phyloP scores from a whole-genome alignment of 2,113 vertebrate genomes.

The Helogale parvula region DNA sequence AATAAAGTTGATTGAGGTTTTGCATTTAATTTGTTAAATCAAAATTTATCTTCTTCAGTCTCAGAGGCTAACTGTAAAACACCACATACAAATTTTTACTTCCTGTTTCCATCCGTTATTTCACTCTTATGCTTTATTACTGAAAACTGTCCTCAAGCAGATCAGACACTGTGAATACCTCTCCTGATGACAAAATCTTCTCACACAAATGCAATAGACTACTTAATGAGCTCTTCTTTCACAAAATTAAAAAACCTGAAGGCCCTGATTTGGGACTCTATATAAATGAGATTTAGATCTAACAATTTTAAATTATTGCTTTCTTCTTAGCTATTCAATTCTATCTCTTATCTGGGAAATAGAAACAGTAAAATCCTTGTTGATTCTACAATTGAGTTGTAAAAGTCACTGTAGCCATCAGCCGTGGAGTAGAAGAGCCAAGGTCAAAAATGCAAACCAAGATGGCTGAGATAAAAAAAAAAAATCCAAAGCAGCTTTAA shows the following conservation, averaged over 20 bases:
- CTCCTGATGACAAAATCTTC: constrained; percentile 41
- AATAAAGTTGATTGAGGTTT: constrained; percentile 58
- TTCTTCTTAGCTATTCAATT: constrained; percentile 1
- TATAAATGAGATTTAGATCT: constrained; percentile 44
- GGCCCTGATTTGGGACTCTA: background rate
- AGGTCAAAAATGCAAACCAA: constrained; percentile 14
- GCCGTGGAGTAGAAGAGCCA: background rate
- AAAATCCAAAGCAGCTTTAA: background rate
- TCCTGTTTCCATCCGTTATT: constrained; percentile 38
- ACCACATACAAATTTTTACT: background rate
- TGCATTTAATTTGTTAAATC: constrained; percentile 55
- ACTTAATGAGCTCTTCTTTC: constrained; percentile 47
- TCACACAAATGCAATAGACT: constrained; percentile 3
- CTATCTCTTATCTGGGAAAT: constrained; percentile 28
- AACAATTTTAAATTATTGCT: constrained; percentile 44
- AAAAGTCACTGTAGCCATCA: constrained; percentile 32
- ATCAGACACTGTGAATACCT: constrained; percentile 32
- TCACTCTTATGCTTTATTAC: background rate
- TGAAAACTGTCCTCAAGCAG: constrained; percentile 2
- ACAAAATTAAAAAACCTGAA: constrained; percentile 31
- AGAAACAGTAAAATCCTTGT: constrained; percentile 46
- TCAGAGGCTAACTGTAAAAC: constrained; percentile 21
- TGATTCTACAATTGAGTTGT: background rate
- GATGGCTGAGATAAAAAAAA: background rate
- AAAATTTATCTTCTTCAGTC: constrained; percentile 11